phyloP scores from a whole-genome alignment of 2,797 vertebrate genomes.

The Cyclura pinguis region DNA sequence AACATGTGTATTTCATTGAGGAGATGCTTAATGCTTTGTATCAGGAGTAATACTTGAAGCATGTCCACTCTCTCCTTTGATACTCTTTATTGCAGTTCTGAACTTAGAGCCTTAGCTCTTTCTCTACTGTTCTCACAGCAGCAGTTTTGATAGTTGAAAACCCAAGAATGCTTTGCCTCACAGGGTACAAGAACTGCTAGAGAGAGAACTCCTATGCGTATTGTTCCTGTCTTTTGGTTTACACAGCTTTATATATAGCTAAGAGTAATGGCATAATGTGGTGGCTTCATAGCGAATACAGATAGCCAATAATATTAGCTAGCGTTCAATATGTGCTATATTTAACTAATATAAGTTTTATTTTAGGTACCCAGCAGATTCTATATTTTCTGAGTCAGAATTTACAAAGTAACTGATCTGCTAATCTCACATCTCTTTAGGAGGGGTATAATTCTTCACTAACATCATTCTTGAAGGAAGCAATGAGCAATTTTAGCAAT shows the following conservation, averaged over 20 bases:
- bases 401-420: slow-evolving; percentile 29
- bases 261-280: neutral
- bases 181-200: too few relatives aligned
- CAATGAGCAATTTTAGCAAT: too few relatives aligned
- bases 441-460: neutral
- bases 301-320: neutral
- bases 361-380: neutral
- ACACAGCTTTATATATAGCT: neutral
- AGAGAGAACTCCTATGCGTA: neutral
- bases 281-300: neutral
- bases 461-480: too few relatives aligned
- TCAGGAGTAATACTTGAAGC: too few relatives aligned
- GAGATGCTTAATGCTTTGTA: too few relatives aligned
- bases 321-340: neutral
- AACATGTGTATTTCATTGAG: too few relatives aligned
- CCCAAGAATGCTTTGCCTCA: neutral
- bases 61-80: too few relatives aligned
- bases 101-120: too few relatives aligned
- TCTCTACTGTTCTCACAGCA: too few relatives aligned
- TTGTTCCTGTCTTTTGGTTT: neutral
- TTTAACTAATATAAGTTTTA: neutral
- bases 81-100: too few relatives aligned
- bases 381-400: neutral
- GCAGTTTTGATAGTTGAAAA: neutral
- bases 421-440: slow-evolving; percentile 40